A percentile compares a stretch with the other conserved stretches of the same genome.
These are phyloP conservation scores for Arrhopalites spinosus DNA, from an alignment of 2,888 invertebrate genomes.

Conservation along the genomic window DNA sequence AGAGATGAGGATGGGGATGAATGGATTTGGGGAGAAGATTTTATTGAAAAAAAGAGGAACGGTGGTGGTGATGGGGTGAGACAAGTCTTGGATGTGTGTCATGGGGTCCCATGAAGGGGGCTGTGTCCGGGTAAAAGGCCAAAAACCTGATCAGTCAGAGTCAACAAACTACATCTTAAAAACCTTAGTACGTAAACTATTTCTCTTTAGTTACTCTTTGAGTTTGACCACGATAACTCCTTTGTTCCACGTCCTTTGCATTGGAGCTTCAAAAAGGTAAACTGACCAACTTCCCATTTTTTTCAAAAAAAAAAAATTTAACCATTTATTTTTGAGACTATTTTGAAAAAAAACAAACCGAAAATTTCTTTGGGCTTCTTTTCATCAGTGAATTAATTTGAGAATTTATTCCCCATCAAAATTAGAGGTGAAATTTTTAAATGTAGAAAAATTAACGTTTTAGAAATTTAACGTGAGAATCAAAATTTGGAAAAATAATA, in stretches of 20 bases:
- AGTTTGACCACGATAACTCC: slow-evolving; percentile 50
- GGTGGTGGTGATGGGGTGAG: slow-evolving; percentile 34
- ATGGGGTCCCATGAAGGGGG: slow-evolving; percentile 56
- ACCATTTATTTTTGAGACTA: neutral
- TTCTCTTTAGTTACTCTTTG: slow-evolving; percentile 53
- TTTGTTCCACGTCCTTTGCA: slow-evolving; percentile 29
- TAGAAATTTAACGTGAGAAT: too few relatives aligned
- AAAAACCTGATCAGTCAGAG: slow-evolving; percentile 56
- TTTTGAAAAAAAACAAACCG: neutral
- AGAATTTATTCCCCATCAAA: too few relatives aligned
- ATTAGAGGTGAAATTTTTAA: too few relatives aligned
- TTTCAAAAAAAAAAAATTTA: slow-evolving; percentile 6
- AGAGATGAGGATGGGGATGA: neutral
- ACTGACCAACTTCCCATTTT: slow-evolving; percentile 1
- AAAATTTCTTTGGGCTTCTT: too few relatives aligned
- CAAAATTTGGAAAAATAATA: too few relatives aligned
- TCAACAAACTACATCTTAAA: slow-evolving; percentile 57
- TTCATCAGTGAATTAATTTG: too few relatives aligned
- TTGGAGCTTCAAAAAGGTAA: slow-evolving; percentile 35
- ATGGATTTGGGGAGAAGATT: neutral
- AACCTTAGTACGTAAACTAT: slow-evolving; percentile 57
- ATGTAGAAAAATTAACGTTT: too few relatives aligned
- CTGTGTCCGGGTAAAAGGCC: slow-evolving; percentile 57
- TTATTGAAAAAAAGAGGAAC: neutral
- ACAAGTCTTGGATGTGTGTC: slow-evolving; percentile 55